Conservation (phyloP, 2,113 vertebrate genomes). For the Copsychus sechellarum region DNA sequence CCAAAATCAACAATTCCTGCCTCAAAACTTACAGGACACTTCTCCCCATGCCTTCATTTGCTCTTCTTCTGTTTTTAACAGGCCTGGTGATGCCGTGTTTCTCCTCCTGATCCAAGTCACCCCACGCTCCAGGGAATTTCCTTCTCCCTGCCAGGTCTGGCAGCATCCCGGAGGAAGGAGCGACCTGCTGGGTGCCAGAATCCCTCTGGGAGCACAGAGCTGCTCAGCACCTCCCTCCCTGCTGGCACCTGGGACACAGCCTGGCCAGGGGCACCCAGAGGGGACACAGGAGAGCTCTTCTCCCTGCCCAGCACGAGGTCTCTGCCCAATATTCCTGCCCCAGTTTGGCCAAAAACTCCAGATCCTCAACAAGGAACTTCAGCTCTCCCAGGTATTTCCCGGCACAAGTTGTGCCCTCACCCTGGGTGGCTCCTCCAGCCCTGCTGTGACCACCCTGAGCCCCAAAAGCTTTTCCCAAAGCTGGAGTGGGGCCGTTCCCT, state of each 20-base stretch:
- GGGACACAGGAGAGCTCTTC: background rate
- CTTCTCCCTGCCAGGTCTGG: background rate
- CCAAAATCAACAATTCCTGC: conserved; percentile 8
- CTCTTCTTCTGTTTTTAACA: background rate
- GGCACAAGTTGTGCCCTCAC: background rate
- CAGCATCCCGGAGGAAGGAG: background rate
- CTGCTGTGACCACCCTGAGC: fast-evolving
- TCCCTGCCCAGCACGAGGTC: background rate
- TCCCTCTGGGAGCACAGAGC: background rate
- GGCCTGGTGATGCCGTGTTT: fast-evolving
- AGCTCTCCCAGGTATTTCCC: background rate
- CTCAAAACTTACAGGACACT: background rate
- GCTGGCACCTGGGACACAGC: background rate
- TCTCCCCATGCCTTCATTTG: background rate
- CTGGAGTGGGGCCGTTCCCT: background rate
- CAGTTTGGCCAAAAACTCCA: background rate
- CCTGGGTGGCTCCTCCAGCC: background rate
- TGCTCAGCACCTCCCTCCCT: background rate
- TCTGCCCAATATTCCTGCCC: background rate
- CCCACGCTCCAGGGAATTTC: background rate
- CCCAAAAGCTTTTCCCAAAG: background rate
- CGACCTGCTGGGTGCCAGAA: background rate
- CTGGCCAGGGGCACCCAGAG: background rate
- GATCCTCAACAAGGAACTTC: background rate
- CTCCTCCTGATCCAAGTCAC: background rate